A percentile compares a stretch with the other conserved stretches of the same genome.
These are phyloP conservation scores for Okamejei kenojei DNA, from an alignment of 2,797 vertebrate species.

Conservation along the genomic window DNA sequence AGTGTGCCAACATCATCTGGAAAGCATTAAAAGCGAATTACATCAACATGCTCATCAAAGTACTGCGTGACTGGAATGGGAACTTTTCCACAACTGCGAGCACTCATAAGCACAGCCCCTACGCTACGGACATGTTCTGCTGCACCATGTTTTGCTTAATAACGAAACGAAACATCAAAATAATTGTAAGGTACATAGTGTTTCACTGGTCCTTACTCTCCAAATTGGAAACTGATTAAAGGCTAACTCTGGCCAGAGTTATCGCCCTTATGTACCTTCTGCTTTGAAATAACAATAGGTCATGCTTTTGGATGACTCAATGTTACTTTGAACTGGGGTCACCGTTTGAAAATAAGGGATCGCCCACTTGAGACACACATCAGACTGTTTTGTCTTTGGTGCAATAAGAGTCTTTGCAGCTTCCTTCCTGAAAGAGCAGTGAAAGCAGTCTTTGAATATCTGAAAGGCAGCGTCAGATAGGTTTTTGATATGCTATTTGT, in stretches of 20 bases:
- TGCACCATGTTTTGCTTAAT: not conserved
- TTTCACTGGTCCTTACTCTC: not conserved
- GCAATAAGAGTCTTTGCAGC: no score
- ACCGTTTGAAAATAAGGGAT: no score
- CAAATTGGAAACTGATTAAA: not conserved
- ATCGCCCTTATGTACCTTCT: not conserved
- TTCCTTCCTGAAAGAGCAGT: no score
- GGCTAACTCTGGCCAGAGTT: not conserved
- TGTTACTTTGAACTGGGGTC: no score
- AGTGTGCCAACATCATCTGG: not conserved
- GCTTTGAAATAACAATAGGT: not conserved
- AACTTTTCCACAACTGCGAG: not conserved
- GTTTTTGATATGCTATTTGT: no score
- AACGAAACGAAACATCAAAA: not conserved
- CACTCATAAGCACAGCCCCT: not conserved
- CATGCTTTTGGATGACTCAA: not conserved
- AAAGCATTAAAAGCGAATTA: not conserved
- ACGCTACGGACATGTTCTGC: not conserved
- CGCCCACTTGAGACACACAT: no score
- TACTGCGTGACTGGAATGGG: not conserved
- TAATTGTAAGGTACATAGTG: not conserved
- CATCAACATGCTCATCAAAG: not conserved
- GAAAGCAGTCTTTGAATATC: no score
- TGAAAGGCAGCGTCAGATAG: no score
- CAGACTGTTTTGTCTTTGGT: no score